Evolutionary conservation across 2,888 invertebrate species (phyloP).

Genomic region (Drosophila aldrichi): DNA sequence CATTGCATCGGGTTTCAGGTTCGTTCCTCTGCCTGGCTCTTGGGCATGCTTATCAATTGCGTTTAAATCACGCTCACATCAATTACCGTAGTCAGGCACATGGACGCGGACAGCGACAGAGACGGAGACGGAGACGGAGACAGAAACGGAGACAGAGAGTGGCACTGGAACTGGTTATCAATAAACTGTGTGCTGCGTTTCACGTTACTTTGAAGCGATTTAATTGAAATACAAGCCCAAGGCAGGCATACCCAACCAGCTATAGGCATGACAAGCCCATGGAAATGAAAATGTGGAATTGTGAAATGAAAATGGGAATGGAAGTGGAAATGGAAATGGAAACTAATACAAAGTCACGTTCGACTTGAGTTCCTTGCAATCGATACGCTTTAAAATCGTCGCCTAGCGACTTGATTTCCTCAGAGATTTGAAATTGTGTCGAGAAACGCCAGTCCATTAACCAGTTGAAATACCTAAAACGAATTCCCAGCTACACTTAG

Average conservation of each 20-base stretch:
- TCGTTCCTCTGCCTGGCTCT: constrained; percentile 26
- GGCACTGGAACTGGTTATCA: constrained; percentile 43
- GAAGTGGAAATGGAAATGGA: constrained; percentile 45
- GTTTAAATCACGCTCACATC: constrained; percentile 70
- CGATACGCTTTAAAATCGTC: constrained; percentile 29
- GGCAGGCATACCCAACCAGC: constrained; percentile 14
- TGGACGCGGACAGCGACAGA: constrained; percentile 14
- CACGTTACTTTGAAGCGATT: constrained; percentile 70
- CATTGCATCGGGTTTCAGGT: constrained; percentile 22
- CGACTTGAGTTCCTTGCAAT: constrained; percentile 29
- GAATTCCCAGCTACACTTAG: constrained; percentile 4
- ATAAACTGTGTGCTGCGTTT: constrained; percentile 66
- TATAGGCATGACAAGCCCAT: constrained; percentile 36
- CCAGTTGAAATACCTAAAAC: background rate
- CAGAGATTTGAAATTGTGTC: constrained; percentile 8
- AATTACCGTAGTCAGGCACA: constrained; percentile 56
- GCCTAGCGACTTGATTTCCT: constrained; percentile 23
- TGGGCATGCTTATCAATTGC: constrained; percentile 68
- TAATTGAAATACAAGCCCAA: constrained; percentile 71
- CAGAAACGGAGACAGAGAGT: background rate
- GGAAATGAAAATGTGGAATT: constrained; percentile 37
- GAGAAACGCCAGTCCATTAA: constrained; percentile 4
- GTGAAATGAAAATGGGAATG: constrained; percentile 34
- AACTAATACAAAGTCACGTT: constrained; percentile 46
- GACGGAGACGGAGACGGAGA: background rate